phyloP scores from a whole-genome alignment of 2,888 invertebrate species.

The Limenitis camilla region DNA sequence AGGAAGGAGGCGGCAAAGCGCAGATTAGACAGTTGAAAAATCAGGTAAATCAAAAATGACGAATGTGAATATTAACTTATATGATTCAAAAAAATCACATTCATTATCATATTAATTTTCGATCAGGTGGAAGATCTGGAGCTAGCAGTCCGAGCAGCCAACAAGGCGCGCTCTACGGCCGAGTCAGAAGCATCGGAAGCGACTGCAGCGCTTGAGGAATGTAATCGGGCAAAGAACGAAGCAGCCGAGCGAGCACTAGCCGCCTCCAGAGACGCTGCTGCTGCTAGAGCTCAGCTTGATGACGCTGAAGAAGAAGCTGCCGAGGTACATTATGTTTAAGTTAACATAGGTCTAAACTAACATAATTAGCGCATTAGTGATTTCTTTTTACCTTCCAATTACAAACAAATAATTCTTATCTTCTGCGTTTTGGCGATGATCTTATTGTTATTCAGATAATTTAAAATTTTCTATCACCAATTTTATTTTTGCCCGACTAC shows the following conservation, averaged over 20 bases:
- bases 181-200: slow-evolving; percentile 92
- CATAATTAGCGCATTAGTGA: too few relatives aligned
- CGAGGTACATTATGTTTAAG: slow-evolving; percentile 71
- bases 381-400: too few relatives aligned
- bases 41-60: slow-evolving; percentile 57
- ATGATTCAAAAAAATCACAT: not conserved
- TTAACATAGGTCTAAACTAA: too few relatives aligned
- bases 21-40: slow-evolving; percentile 85
- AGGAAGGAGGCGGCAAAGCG: slow-evolving; percentile 87
- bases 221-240: slow-evolving; percentile 81
- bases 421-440: too few relatives aligned
- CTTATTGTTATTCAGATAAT: too few relatives aligned
- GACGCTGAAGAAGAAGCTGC: slow-evolving; percentile 95
- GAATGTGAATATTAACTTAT: not conserved
- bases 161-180: slow-evolving; percentile 88
- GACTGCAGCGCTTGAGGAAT: slow-evolving; percentile 87
- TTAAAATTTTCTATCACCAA: too few relatives aligned
- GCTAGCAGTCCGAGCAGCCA: slow-evolving; percentile 86
- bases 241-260: slow-evolving; percentile 82
- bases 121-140: slow-evolving; percentile 90
- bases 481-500: too few relatives aligned
- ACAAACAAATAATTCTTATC: too few relatives aligned
- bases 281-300: slow-evolving; percentile 88
- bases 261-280: slow-evolving; percentile 85
- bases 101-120: not conserved